Base-by-base conservation (phyloP, 37 sponge, comb jelly and placozoan genomes). In the Haliclona indistincta region DNA sequence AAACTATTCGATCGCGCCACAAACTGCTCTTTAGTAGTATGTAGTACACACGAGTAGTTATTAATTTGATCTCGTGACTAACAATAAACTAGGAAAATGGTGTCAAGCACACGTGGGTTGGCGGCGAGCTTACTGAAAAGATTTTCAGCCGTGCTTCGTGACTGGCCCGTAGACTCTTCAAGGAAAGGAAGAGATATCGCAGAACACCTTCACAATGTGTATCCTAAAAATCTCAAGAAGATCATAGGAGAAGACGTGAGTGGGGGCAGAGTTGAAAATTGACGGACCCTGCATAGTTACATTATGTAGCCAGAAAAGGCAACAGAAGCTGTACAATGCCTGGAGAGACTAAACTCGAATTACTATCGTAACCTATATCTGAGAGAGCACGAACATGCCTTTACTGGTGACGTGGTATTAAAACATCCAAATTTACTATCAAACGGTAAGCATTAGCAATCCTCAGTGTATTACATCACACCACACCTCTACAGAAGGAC, bases 141-240 rank as follows among this genome's bases (percentile, higher is more conserved):
- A n/a, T n/a, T n/a, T n/a, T n/a, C n/a, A n/a, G n/a, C n/a, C n/a
- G 82, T 81, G 35, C 15, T 76, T 4, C 1, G 38, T 3, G 28
- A 54, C 6, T 87, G 88, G 88, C 88, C 88, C 4, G 65, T 19
- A 33, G 83, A 87, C 38, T 42, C 83, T 19, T 54, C 83, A 0
- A 75, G 77, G 51, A 71, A 81, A 43, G 88, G 88, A 43, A 81
- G 83, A 55, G 88, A 87, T 70, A 49, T 87, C 22, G 88, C 83
- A 52, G 82, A 70, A 30, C 76, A 67, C 33, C 43, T 81, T 19
- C 49, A 49, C 32, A 29, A 60, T 29, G 45, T 22, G 23, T 81
- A 81, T 36, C 26, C 7, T 34, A 58, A 33, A 35, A 76, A 60
- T 51, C 68, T 80, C 38, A 54, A 80, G 29, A 37, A 64, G 40